phyloP scores from a whole-genome alignment of 1,140 invertebrate genomes.

The Sinonovacula constricta region DNA sequence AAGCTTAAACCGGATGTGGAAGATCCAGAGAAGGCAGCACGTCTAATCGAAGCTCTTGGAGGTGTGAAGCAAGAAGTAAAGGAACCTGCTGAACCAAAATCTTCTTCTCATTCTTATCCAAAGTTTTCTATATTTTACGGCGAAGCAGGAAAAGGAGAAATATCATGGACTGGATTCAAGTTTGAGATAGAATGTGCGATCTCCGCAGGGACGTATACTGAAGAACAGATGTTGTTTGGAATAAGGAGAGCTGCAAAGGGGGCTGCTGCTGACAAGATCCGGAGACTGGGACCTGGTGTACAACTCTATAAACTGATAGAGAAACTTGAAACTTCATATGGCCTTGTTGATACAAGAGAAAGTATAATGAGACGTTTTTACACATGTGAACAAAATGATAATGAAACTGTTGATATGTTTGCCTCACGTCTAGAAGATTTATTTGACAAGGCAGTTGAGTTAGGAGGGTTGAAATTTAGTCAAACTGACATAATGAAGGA shows the following conservation, averaged over 20 bases:
- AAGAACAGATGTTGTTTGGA: conserved; percentile 17
- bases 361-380: conserved; percentile 30
- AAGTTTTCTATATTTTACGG: conserved; percentile 29
- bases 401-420: conserved; percentile 19
- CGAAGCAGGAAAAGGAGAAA: conserved; percentile 29
- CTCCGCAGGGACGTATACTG: neutral
- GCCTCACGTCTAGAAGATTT: conserved; percentile 23
- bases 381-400: conserved; percentile 11
- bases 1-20: no score
- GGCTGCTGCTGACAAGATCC: conserved; percentile 13
- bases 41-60: no score
- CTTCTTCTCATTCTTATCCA: neutral
- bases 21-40: no score
- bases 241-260: conserved; percentile 23
- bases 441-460: conserved; percentile 20
- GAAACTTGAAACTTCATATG: conserved; percentile 31
- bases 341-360: conserved; percentile 17
- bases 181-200: conserved; percentile 18
- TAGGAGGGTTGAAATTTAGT: neutral
- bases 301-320: conserved; percentile 3
- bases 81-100: no score
- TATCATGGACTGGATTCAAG: conserved; percentile 13
- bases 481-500: conserved; percentile 17
- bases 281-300: conserved; percentile 11
- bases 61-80: no score